Percentiles rank a stretch among this genome's conserved stretches.
These are phyloP conservation scores for Andrena bucephala DNA, from an alignment of 2,888 invertebrate species.

Conservation along the genomic window DNA sequence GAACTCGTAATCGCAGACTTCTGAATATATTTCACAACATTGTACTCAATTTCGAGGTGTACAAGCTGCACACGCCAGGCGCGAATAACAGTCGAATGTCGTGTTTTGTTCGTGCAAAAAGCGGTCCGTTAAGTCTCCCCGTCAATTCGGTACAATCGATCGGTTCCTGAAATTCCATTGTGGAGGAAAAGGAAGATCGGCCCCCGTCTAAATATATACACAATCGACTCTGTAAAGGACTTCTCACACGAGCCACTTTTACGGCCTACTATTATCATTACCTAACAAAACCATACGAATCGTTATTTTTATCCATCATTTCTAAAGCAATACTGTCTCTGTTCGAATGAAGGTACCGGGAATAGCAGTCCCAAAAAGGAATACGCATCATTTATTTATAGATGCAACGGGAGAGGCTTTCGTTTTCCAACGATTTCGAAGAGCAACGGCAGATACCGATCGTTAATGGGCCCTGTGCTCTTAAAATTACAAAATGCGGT, in stretches of 20 bases:
- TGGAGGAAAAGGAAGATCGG: background rate
- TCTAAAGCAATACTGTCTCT: no score
- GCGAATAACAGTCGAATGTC: slow-evolving; percentile 1
- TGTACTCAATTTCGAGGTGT: no score
- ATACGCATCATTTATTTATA: slow-evolving; percentile 10
- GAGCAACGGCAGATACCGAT: slow-evolving; percentile 13
- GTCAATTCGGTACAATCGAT: slow-evolving; percentile 1
- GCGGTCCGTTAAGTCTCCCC: background rate
- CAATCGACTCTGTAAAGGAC: no score
- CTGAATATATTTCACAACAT: slow-evolving; percentile 1
- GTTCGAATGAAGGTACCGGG: no score
- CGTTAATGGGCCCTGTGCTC: background rate
- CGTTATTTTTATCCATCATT: no score
- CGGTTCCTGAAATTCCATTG: slow-evolving; percentile 12
- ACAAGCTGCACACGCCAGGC: no score
- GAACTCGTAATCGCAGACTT: background rate
- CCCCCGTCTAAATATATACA: background rate
- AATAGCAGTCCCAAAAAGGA: no score
- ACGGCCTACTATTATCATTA: no score
- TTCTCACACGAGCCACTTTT: no score
- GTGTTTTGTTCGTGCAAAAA: background rate
- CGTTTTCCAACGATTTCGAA: slow-evolving; percentile 20
- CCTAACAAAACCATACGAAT: background rate
- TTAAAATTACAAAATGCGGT: slow-evolving; percentile 12
- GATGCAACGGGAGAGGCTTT: slow-evolving; percentile 23